Conservation (phyloP, 2,797 vertebrate species). For the Sebastes baramenuke region DNA sequence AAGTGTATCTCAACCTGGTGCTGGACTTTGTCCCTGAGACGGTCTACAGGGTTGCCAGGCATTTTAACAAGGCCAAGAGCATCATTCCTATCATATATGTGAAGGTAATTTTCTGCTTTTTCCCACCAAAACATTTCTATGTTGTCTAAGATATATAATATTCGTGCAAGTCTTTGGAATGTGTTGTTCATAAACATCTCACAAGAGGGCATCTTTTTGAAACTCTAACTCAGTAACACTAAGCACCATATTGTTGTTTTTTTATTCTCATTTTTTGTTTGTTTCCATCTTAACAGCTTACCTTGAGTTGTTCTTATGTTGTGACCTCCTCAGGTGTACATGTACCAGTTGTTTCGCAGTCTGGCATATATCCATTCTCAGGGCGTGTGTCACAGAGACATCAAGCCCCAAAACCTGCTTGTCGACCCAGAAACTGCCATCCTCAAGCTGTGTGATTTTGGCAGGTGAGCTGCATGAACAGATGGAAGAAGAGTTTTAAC, state of each 20-base stretch:
- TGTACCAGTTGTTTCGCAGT: conserved; percentile 93
- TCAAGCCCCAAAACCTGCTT: conserved; percentile 93
- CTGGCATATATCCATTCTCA: conserved; percentile 95
- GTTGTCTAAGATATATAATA: not conserved
- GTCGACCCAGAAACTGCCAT: conserved; percentile 93
- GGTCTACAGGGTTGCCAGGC: conserved; percentile 92
- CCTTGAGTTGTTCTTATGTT: not conserved
- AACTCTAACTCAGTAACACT: not conserved
- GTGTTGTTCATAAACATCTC: not conserved
- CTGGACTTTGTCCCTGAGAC: conserved; percentile 94
- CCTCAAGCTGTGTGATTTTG: conserved; percentile 93
- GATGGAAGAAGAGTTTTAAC: not conserved
- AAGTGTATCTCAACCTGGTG: conserved; percentile 93
- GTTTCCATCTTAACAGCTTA: not conserved
- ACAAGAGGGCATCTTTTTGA: not conserved
- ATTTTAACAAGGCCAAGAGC: conserved; percentile 94
- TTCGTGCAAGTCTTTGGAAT: not conserved
- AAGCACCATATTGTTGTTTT: not conserved
- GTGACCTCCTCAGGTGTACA: conserved; percentile 83
- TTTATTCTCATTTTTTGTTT: not conserved
- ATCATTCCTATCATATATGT: conserved; percentile 93
- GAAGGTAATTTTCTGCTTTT: conserved; percentile 78
- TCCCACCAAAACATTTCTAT: not conserved
- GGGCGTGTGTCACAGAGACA: conserved; percentile 93
- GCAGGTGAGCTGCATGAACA: conserved; percentile 82